phyloP scores from a whole-genome alignment of 92 coral and sea anemone genomes.

The Metridium senile region DNA sequence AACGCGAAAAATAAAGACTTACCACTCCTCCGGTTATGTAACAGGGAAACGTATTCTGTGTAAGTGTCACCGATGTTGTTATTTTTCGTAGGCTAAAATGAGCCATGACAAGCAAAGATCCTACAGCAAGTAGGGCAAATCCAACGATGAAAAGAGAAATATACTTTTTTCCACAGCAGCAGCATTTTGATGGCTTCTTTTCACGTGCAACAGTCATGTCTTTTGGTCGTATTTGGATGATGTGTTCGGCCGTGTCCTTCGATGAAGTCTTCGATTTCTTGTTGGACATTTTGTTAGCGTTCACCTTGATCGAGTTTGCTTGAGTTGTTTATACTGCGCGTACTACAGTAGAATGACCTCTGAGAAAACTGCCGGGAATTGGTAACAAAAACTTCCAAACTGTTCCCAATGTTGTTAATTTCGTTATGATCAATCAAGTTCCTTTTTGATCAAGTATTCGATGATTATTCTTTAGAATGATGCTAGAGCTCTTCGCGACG shows the following conservation, averaged over 20 bases:
- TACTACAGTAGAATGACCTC: background rate
- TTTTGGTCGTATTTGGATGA: conserved; percentile 28
- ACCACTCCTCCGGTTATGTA: conserved; percentile 73
- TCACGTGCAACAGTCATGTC: conserved; percentile 30
- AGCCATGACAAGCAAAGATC: conserved; percentile 69
- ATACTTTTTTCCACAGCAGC: conserved; percentile 65
- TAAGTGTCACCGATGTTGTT: conserved; percentile 61
- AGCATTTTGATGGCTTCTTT: conserved; percentile 33
- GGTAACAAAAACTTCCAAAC: background rate
- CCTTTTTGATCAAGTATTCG: background rate
- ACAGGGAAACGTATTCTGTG: conserved; percentile 68
- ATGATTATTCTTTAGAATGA: background rate
- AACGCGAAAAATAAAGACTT: conserved; percentile 5
- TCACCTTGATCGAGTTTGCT: conserved; percentile 18
- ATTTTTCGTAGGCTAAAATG: conserved; percentile 64
- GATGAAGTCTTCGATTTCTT: conserved; percentile 16
- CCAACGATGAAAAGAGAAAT: conserved; percentile 67
- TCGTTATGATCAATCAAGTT: background rate
- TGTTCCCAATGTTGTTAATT: background rate
- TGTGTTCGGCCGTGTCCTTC: conserved; percentile 27
- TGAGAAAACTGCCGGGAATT: conserved; percentile 12
- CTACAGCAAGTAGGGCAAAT: conserved; percentile 71
- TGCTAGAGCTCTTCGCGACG: background rate
- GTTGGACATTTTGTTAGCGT: conserved; percentile 3
- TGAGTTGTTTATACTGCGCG: conserved; percentile 2